Evolutionary conservation across 2,888 invertebrate species (phyloP).

Genomic region (Drosophila seclusa): DNA sequence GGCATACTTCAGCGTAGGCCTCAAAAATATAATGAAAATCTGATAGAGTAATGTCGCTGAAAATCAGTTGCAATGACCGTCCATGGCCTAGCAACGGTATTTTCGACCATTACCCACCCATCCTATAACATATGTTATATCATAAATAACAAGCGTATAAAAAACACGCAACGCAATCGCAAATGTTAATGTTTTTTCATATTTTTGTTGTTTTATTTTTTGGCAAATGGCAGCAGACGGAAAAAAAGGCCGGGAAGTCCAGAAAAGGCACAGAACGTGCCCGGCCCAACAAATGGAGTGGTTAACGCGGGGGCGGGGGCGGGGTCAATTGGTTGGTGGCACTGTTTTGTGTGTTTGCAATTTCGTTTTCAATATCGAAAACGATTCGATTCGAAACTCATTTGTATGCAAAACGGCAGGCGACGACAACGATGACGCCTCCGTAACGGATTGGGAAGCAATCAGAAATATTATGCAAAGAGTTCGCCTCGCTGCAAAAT

Average conservation of each 20-base stretch:
- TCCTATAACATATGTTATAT: slow-evolving; percentile 51
- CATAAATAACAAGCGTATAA: slow-evolving; percentile 62
- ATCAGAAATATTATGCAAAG: slow-evolving; percentile 80
- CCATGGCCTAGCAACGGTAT: slow-evolving; percentile 63
- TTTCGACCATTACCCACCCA: slow-evolving; percentile 29
- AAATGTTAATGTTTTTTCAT: slow-evolving; percentile 10
- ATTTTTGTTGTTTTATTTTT: slow-evolving; percentile 44
- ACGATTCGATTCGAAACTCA: slow-evolving; percentile 48
- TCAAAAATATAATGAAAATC: not conserved
- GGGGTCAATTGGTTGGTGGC: not conserved
- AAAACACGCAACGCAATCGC: slow-evolving; percentile 53
- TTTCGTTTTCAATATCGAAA: slow-evolving; percentile 76
- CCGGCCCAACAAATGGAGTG: slow-evolving; percentile 23
- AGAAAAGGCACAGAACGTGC: slow-evolving; percentile 75
- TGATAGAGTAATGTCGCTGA: not conserved
- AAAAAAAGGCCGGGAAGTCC: slow-evolving; percentile 73
- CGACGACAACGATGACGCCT: slow-evolving; percentile 32
- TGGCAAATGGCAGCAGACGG: slow-evolving; percentile 68
- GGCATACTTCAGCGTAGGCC: slow-evolving; percentile 20
- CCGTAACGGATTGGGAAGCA: slow-evolving; percentile 61
- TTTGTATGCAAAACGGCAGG: slow-evolving; percentile 66
- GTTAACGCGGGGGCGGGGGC: not conserved
- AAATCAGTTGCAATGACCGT: slow-evolving; percentile 65
- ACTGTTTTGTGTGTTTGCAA: slow-evolving; percentile 54
- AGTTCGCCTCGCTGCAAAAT: slow-evolving; percentile 23